Conservation (phyloP, 2,797 vertebrate genomes). For the Antrozous pallidus region DNA sequence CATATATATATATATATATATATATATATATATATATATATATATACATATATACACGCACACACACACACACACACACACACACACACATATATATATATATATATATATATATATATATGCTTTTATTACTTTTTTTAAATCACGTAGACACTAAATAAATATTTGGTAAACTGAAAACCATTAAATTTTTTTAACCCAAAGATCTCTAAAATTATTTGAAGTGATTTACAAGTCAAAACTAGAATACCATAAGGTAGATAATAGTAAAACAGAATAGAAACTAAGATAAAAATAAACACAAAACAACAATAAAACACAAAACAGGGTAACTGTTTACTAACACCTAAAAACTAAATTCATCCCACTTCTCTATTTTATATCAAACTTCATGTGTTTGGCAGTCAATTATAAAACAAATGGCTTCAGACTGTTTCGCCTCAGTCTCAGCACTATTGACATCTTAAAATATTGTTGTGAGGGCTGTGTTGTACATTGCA, state of each 20-base stretch:
- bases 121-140: background rate
- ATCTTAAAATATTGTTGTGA: background rate
- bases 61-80: too few relatives aligned
- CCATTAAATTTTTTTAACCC: background rate
- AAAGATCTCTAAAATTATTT: background rate
- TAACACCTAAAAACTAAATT: background rate
- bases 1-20: too few relatives aligned
- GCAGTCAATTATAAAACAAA: background rate
- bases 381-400: background rate
- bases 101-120: too few relatives aligned
- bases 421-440: background rate
- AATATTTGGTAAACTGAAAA: slow-evolving; percentile 21
- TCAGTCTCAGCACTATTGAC: background rate
- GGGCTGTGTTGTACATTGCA: background rate
- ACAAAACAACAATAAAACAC: background rate
- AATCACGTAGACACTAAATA: background rate
- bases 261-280: background rate
- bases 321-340: background rate
- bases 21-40: too few relatives aligned
- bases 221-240: background rate
- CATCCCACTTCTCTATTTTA: background rate
- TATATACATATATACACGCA: too few relatives aligned
- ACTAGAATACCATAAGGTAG: background rate
- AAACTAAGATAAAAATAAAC: background rate
- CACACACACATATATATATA: too few relatives aligned